Evolutionary conservation across 2,113 vertebrate genomes (phyloP).

Genomic region (Guaruba guarouba): DNA sequence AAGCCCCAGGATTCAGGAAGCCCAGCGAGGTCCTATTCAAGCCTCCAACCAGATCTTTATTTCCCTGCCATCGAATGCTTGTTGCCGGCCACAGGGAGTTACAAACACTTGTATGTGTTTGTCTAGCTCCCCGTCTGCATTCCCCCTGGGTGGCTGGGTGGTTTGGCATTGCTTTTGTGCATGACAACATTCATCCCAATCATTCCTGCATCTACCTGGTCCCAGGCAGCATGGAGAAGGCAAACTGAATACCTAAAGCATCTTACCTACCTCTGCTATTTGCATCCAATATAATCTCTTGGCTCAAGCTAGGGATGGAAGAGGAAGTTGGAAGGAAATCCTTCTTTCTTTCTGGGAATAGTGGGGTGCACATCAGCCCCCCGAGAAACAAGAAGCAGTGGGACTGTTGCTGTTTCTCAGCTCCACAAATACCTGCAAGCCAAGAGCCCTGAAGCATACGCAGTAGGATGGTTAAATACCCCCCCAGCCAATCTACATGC

Average conservation of each 20-base stretch:
- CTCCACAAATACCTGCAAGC: not conserved
- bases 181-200: not conserved
- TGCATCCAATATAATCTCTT: fast-evolving
- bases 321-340: not conserved
- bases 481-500: not conserved
- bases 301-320: not conserved
- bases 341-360: not conserved
- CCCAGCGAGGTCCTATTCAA: not conserved
- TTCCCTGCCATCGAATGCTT: not conserved
- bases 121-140: not conserved
- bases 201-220: not conserved
- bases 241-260: not conserved
- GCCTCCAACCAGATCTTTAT: not conserved
- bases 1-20: not conserved
- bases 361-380: not conserved
- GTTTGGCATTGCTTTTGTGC: not conserved
- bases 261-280: not conserved
- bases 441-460: not conserved
- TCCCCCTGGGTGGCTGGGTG: not conserved
- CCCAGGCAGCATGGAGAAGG: not conserved
- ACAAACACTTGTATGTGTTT: not conserved
- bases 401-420: not conserved
- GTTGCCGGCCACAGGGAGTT: not conserved
- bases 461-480: not conserved
- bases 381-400: not conserved